Evolutionary conservation across 2,797 vertebrate genomes (phyloP), one percentile per base, ranked within the genome.

Genomic region (Falco cherrug): DNA sequence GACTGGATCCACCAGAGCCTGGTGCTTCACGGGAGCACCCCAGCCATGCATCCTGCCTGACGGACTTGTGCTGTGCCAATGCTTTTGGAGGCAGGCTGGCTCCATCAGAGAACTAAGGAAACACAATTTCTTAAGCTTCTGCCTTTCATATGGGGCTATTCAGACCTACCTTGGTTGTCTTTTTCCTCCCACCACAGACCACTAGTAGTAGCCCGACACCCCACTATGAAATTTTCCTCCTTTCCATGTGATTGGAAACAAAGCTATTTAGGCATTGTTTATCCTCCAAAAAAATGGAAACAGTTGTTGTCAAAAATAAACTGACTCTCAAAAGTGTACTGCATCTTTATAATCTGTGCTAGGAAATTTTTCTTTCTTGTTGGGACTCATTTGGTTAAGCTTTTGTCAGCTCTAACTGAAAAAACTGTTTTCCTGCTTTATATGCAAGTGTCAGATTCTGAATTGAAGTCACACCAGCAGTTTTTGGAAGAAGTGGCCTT

Each of bases 381-480:
- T 92, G 39, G 12, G 75, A 92, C 21, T 26, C 4, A 90, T 75
- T 78, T 87, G 47, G 67, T 83, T 83, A 82, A 90, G 47, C 16
- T 31, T 92, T 91, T 84, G 76, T 91, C 78, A 94, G 73, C 25
- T 31, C 35, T 68, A 90, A 87, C 51, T 39, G 94, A 97, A 95
- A 50, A 54, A 94, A 94, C 14, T 8, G 15, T 75, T 81, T 54
- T 78, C 47, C 65, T 85, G 61, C 82, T 95, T 80, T 65, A 89
- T 89, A 83, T 48, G 57, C 60, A 81, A 92, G 64, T 35, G 61
- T 84, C 57, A 84, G 53, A 71, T 71, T 85, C 61, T n/a, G 76
- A 95, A 56, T 17, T 84, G 61, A 65, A 95, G 87, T 57, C 87
- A 84, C 47, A 89, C 41, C 48, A 89, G 59, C 21, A 31, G n/a